These are phyloP conservation scores for Bombus soroeensis DNA, from an alignment of 1,140 invertebrate species.

Conservation along the genomic window DNA sequence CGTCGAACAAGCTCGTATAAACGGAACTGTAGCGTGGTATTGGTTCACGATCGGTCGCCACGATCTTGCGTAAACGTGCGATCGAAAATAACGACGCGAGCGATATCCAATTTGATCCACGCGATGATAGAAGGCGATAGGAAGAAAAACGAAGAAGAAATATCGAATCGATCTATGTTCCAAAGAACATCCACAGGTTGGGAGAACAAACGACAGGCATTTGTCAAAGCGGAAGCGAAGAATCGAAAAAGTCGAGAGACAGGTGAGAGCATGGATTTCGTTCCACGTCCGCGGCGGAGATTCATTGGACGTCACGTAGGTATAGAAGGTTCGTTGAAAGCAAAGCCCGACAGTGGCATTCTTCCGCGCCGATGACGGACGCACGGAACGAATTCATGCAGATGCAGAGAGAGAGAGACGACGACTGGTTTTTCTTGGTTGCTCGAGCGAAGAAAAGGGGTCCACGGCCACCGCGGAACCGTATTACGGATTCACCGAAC, in stretches of 20 bases:
- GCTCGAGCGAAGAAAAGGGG: conserved; percentile 64
- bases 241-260: conserved; percentile 14
- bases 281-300: conserved; percentile 34
- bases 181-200: not conserved
- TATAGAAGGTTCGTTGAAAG: conserved; percentile 43
- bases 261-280: conserved; percentile 48
- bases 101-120: not conserved
- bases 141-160: not conserved
- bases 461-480: conserved; percentile 45
- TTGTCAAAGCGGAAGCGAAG: conserved; percentile 54
- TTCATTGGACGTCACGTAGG: conserved; percentile 44
- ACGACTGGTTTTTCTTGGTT: conserved; percentile 50
- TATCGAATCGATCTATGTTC: not conserved
- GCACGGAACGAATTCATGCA: conserved; percentile 74
- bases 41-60: not conserved
- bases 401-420: conserved; percentile 49
- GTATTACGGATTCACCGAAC: conserved; percentile 77
- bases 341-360: conserved; percentile 52
- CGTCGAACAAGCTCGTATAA: too few species aligned
- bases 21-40: not conserved
- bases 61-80: not conserved
- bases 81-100: not conserved
- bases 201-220: conserved; percentile 32
- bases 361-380: conserved; percentile 49
- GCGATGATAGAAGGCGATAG: not conserved